phyloP scores from a whole-genome alignment of 1,140 invertebrate genomes.

The Luehdorfia chinensis region DNA sequence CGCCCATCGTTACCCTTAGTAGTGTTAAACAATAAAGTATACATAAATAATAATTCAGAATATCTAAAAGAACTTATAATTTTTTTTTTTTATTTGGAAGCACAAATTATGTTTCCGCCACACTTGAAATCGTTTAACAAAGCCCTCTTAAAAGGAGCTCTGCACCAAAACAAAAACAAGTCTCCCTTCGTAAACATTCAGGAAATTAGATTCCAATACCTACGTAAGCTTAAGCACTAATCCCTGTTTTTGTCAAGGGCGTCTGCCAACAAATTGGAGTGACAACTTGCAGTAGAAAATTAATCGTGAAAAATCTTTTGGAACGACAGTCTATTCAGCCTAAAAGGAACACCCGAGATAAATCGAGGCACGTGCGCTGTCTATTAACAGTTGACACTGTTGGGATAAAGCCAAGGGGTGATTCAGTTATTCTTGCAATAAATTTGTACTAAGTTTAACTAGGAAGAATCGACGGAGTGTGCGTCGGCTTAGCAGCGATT shows the following conservation, averaged over 20 bases:
- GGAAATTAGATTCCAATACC: conserved; percentile 53
- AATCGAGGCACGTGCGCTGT: conserved; percentile 63
- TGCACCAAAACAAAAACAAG: conserved; percentile 20
- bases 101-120: neutral
- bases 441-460: conserved; percentile 20
- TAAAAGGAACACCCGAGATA: conserved; percentile 41
- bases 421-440: conserved; percentile 38
- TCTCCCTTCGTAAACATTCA: conserved; percentile 30
- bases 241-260: conserved; percentile 68
- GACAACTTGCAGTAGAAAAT: conserved; percentile 61
- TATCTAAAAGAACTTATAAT: too few relatives aligned
- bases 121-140: conserved; percentile 7
- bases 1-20: too few relatives aligned
- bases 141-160: neutral
- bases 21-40: too few relatives aligned
- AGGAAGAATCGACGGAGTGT: conserved; percentile 21
- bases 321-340: conserved; percentile 32
- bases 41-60: too few relatives aligned
- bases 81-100: too few relatives aligned
- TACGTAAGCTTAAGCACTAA: conserved; percentile 54
- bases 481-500: conserved; percentile 6
- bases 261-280: conserved; percentile 63
- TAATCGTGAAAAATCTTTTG: conserved; percentile 66
- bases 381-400: conserved; percentile 69
- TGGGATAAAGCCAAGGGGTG: conserved; percentile 59